A percentile compares a stretch with the other conserved stretches of the same genome.
Conservation (phyloP, 2,113 vertebrate species). For the Cyanocitta stelleri region DNA sequence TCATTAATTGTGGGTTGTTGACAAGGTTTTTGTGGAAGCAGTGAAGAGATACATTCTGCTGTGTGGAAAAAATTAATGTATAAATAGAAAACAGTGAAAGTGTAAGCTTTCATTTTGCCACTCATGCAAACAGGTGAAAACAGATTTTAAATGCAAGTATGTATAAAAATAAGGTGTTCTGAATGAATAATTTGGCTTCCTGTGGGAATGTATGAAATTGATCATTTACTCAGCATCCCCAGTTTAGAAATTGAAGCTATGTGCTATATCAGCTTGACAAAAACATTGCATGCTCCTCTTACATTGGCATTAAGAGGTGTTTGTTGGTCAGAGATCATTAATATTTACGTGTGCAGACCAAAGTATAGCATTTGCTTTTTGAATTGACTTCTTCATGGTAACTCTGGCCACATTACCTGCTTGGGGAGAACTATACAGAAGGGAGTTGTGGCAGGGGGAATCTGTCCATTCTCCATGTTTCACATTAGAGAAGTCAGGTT, state of each 20-base stretch:
- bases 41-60: not conserved
- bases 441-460: not conserved
- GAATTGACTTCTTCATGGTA: not conserved
- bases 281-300: not conserved
- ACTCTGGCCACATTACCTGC: not conserved
- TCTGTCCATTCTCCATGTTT: not conserved
- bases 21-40: slow-evolving; percentile 22
- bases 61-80: not conserved
- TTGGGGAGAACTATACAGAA: not conserved
- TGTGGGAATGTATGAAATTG: not conserved
- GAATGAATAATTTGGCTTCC: slow-evolving; percentile 19
- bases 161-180: slow-evolving; percentile 15
- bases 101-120: not conserved
- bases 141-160: not conserved
- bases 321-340: not conserved
- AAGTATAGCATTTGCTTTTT: not conserved
- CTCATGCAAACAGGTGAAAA: not conserved
- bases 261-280: not conserved
- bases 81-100: slow-evolving; percentile 13
- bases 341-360: not conserved
- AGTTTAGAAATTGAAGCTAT: not conserved
- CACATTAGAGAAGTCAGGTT: not conserved
- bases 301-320: fast-evolving
- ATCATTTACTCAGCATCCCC: not conserved
- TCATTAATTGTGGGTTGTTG: slow-evolving; percentile 11